Evolutionary conservation across 1,140 invertebrate genomes (phyloP).

Genomic region (Acromyrmex heyeri): DNA sequence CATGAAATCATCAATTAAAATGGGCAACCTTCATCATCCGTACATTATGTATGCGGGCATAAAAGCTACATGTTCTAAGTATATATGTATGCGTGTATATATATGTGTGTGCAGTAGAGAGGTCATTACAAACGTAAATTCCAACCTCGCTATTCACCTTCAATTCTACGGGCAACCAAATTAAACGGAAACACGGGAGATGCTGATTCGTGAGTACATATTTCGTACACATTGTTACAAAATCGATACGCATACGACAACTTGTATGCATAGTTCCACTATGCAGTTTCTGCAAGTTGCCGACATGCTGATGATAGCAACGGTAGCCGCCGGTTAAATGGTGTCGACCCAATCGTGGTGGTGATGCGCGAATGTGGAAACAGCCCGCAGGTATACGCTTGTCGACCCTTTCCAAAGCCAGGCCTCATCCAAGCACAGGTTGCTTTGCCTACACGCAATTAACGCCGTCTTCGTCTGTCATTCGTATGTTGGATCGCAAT

Average conservation of each 20-base stretch:
- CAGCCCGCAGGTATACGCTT: slow-evolving; percentile 7
- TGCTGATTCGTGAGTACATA: slow-evolving; percentile 48
- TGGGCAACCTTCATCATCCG: slow-evolving; percentile 34
- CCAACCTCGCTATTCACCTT: neutral
- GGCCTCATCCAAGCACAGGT: neutral
- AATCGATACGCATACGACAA: slow-evolving; percentile 44
- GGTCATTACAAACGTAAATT: slow-evolving; percentile 54
- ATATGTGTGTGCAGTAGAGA: neutral
- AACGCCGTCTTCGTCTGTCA: slow-evolving; percentile 23
- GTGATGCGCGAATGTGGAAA: slow-evolving; percentile 19
- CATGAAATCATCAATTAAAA: slow-evolving; percentile 33
- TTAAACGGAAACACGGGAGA: slow-evolving; percentile 33
- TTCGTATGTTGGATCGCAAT: slow-evolving; percentile 23
- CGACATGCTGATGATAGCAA: neutral
- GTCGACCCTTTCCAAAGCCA: slow-evolving; percentile 30
- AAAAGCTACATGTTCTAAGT: slow-evolving; percentile 14
- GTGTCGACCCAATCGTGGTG: slow-evolving; percentile 6
- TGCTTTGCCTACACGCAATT: neutral
- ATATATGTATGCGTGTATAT: too few species aligned
- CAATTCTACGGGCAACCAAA: slow-evolving; percentile 32
- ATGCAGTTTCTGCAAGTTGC: slow-evolving; percentile 42
- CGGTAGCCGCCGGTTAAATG: slow-evolving; percentile 5
- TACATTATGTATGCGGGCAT: slow-evolving; percentile 30
- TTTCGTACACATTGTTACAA: slow-evolving; percentile 55
- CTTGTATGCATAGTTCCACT: slow-evolving; percentile 23